Evolutionary conservation across 2,113 vertebrate genomes (phyloP), one percentile per base, ranked within the genome.

Genomic region (Bagarius yarrelli): DNA sequence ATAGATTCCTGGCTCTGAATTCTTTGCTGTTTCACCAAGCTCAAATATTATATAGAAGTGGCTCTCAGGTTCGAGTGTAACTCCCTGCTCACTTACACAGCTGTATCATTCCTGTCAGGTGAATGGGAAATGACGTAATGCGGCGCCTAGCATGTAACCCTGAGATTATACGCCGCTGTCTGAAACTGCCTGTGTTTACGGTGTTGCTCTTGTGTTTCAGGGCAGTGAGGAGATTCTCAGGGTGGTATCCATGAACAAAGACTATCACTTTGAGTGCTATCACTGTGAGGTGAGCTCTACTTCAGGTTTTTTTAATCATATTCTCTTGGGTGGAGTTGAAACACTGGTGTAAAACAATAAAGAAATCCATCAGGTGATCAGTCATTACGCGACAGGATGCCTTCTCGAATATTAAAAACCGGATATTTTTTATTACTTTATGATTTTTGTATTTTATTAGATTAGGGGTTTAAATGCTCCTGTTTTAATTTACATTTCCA

Each of bases 191-290:
- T 13, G 25, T 75, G 72, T 5, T 60, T 2, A 84, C 21, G 12
- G 4, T 69, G 53, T 14, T 53, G 3, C 14, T 53, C 21, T 59
- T 81, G 30, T 70, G n/a, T 90, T 83, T 27, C 91, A 96, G 95
- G 95, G 93, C 91, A 95, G 93, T 67, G 94, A 96, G 78, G 95
- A 96, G 91, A 95, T 95, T 83, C 93, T 96, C 88, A 90, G 95
- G 90, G 95, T 96, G 81, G 94, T 96, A 81, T 96, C 95, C 53
- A 96, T 96, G 95, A 95, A 96, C 90, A 94, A 94, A 78, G 95
- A 96, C 88, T 96, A 95, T 86, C 95, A 96, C 90, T 95, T 96
- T 83, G 95, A 95, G 93, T 96, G 95, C 88, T 96, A 96, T 90
- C 95, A 96, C 88, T 96, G 95, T 32, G 95, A 96, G 94, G 95